Percentiles rank a stretch among this genome's conserved stretches.
Conservation (phyloP, 2,888 invertebrate genomes). For the Stegophylla sp. region DNA sequence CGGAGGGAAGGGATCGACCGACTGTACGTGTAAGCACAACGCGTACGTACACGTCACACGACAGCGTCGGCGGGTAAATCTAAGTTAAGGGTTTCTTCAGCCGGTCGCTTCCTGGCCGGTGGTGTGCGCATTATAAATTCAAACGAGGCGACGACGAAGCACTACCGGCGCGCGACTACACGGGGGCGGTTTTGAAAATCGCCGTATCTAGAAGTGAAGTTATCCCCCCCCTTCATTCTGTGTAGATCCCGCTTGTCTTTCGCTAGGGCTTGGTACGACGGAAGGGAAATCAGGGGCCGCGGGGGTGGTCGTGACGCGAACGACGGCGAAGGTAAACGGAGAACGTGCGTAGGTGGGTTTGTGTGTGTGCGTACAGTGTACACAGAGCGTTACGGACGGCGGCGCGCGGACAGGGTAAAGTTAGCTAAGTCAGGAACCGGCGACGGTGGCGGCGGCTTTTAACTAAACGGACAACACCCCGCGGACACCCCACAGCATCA, state of each 20-base stretch:
- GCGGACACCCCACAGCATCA: neutral
- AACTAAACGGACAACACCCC: constrained; percentile 57
- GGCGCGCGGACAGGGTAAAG: constrained; percentile 34
- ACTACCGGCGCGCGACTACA: neutral
- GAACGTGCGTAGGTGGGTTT: too few species aligned
- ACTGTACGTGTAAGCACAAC: neutral
- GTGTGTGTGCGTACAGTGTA: neutral
- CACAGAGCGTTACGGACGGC: too few species aligned
- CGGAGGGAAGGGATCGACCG: constrained; percentile 41
- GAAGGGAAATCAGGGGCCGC: neutral
- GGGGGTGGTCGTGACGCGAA: neutral
- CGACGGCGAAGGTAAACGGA: constrained; percentile 10
- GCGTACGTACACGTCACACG: too few species aligned
- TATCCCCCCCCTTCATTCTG: neutral
- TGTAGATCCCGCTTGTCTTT: too few species aligned
- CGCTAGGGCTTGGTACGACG: neutral
- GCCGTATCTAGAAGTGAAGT: constrained; percentile 51
- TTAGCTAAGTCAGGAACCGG: constrained; percentile 51
- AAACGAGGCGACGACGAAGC: neutral
- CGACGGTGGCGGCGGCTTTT: constrained; percentile 51
- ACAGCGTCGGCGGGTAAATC: neutral
- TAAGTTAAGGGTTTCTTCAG: constrained; percentile 8
- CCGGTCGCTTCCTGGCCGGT: neutral
- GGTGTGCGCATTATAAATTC: constrained; percentile 36
- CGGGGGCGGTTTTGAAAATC: constrained; percentile 13